Evolutionary conservation across 2,888 invertebrate genomes (phyloP), one percentile per base, ranked within the genome.

Genomic region (Bugula neritina): DNA sequence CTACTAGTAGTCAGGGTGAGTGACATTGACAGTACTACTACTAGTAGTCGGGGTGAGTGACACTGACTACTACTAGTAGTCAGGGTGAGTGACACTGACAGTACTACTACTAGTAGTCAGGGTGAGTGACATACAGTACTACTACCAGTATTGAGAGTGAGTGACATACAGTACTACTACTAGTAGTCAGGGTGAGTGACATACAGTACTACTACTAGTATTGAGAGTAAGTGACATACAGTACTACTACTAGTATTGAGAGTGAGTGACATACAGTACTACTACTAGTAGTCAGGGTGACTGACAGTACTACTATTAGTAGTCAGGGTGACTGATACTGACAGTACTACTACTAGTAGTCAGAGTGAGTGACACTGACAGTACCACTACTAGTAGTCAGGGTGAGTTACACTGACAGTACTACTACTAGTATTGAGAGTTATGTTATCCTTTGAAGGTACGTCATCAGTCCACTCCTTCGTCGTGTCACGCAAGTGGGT

Each of bases 401-500:
- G 63, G 63, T 63, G n/a, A 63, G 63, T 27, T 10, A 55, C 25
- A 55, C 55, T 23, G 27, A 34, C 31, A 63, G 63, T 27, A 31
- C 21, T 31, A 17, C 63, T 13, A 31, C 10, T n/a, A 25, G 25
- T 29, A 63, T 2, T 27, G 31, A 63, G 2, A 31, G 63, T 63
- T n/a, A n/a, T n/a, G n/a, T n/a, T n/a, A n/a, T n/a, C n/a, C n/a
- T n/a, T n/a, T n/a, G n/a, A 34, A 63, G 63, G 63, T 63, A 43
- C 70, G 35, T 27, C 63, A 10, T 70, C 70, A 5, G 70, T 54
- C 35, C 54, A 23, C n/a, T 43, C 70, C 2, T 63, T 63, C 31
- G 27, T 63, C 31, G 27, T 23, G 27, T 29, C 63, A 5, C 21
- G 35, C 2, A 54, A 25, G 3, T 43, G 78, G 34, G 80, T 79